phyloP scores from a whole-genome alignment of 2,113 vertebrate genomes.

The Todiramphus chloris region DNA sequence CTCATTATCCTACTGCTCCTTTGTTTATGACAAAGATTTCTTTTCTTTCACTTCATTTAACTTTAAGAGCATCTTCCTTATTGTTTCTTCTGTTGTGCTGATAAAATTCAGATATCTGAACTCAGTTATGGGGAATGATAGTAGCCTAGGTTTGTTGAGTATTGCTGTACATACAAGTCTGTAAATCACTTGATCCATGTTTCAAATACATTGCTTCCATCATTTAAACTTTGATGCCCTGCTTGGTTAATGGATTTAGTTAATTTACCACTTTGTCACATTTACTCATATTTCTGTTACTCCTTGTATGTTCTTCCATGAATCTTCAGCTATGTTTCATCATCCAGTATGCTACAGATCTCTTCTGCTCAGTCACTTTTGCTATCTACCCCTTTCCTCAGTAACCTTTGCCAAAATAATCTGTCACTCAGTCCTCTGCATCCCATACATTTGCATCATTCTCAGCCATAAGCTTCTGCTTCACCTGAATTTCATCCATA shows the following conservation, averaged over 20 bases:
- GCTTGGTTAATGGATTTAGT: not conserved
- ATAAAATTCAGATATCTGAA: not conserved
- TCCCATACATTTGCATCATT: not conserved
- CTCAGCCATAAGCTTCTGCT: not conserved
- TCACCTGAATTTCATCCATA: not conserved
- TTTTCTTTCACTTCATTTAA: not conserved
- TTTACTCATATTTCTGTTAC: not conserved
- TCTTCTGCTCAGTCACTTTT: not conserved
- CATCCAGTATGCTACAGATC: not conserved
- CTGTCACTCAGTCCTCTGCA: not conserved
- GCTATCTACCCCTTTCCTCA: not conserved
- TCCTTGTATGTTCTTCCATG: not conserved
- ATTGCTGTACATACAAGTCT: not conserved
- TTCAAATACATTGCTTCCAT: not conserved
- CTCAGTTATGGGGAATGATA: not conserved
- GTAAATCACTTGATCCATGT: not conserved
- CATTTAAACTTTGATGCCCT: not conserved
- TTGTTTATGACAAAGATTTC: not conserved
- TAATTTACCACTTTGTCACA: not conserved
- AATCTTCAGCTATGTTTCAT: not conserved
- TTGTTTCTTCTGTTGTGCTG: not conserved
- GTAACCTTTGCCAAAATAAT: not conserved
- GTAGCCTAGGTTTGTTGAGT: not conserved
- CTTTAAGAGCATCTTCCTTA: not conserved
- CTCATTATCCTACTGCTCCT: not conserved